Evolutionary conservation across 2,888 invertebrate species (phyloP), one percentile per base, ranked within the genome.

Genomic region (Xestia c-nigrum): DNA sequence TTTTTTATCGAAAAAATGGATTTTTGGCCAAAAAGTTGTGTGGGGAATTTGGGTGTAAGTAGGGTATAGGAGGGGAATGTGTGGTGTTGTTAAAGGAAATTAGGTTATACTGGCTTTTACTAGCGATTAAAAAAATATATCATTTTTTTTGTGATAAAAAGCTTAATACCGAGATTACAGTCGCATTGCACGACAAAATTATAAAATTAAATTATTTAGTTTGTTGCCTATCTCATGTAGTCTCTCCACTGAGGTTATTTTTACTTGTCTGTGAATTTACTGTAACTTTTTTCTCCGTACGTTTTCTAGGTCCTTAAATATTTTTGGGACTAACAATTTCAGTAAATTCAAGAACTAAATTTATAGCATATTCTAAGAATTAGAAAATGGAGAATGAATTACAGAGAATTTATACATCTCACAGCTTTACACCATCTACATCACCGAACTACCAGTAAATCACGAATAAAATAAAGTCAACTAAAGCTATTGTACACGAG

Each of bases 1-100:
- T 76, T 86, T 87, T 89, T 94, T 93, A 93, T 93, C 93, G 81
- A 93, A 94, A 94, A 94, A 91, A 90, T 89, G 90, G 85, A 90
- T 91, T 93, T 79, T 93, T 85, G 73, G 75, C 89, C 91, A 90
- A 92, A 94, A 94, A 92, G 91, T 87, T 90, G 88, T 90, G 89
- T 90, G 87, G 90, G 87, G 88, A 93, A 90, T 84, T 83, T 50
- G 81, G 78, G 80, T 80, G 65, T 67, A 77, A 83, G 52, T 76
- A 38, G 61, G 63, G 64, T 63, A 65, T 5, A 46, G 50, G 59
- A 57, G 75, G 78, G 72, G 72, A 79, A 46, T 24, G 64, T 59
- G 31, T 38, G 72, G 70, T 72, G 46, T 69, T 74, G 71, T 78
- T 66, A 74, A 72, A 64, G 40, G 38, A 75, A 76, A 78, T 81